Evolutionary conservation across 1,140 invertebrate genomes (phyloP).

Genomic region (Caenorhabditis remanei): DNA sequence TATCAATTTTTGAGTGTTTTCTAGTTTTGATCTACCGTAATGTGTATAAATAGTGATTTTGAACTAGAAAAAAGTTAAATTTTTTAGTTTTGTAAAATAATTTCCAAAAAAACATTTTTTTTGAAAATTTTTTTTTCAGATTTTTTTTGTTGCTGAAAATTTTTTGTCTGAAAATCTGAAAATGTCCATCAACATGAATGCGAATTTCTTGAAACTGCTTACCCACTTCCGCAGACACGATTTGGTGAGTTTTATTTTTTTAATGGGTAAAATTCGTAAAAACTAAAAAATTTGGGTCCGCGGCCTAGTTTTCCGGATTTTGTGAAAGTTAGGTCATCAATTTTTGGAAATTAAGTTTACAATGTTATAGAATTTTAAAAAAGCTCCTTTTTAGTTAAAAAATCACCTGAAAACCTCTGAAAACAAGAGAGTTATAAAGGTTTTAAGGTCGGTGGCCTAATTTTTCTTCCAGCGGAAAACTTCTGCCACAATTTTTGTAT

Average conservation of each 20-base stretch:
- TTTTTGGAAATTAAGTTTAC: no score
- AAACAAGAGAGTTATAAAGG: neutral
- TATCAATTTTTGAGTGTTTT: no score
- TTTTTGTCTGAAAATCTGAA: conserved; percentile 42
- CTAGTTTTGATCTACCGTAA: no score
- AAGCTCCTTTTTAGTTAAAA: neutral
- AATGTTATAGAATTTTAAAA: neutral
- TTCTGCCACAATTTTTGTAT: no score
- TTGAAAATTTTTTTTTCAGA: neutral
- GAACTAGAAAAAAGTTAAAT: neutral
- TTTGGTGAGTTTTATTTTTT: conserved; percentile 63
- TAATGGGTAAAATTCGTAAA: no score
- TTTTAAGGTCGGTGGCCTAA: neutral
- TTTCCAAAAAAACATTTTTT: conserved; percentile 13
- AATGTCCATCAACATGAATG: conserved; percentile 67
- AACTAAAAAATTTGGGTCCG: neutral
- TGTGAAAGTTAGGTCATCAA: neutral
- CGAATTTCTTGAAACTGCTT: conserved; percentile 67
- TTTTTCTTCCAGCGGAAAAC: no score
- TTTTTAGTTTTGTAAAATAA: neutral
- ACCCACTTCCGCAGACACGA: conserved; percentile 63
- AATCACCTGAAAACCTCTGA: neutral
- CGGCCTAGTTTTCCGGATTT: neutral
- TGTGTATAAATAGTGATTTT: neutral
- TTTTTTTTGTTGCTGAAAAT: neutral